Conservation (phyloP, 1,140 invertebrate species). For the Thrips palmi region DNA sequence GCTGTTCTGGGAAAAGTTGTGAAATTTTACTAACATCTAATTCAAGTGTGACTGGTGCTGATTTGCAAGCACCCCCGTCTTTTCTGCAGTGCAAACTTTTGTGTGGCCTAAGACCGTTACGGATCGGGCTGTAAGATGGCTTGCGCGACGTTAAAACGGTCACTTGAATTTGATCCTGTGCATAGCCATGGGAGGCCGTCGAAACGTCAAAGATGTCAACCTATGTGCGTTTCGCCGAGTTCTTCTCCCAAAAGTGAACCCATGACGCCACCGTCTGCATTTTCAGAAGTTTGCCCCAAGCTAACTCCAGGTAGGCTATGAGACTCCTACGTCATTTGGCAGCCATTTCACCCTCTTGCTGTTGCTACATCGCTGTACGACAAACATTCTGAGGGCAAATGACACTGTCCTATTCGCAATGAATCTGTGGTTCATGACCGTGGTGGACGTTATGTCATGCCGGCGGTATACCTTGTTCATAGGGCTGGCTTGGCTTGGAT, state of each 20-base stretch:
- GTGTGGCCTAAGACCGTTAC: no score
- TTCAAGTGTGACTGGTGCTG: no score
- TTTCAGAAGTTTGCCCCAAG: conserved; percentile 57
- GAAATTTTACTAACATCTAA: no score
- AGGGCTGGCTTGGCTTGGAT: conserved; percentile 11
- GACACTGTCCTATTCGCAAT: conserved; percentile 9
- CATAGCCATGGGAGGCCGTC: conserved; percentile 55
- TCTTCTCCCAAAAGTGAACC: conserved; percentile 29
- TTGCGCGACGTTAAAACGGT: conserved; percentile 85
- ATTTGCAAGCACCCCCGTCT: no score
- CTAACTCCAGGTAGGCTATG: conserved; percentile 57
- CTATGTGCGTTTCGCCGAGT: conserved; percentile 55
- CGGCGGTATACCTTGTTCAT: background rate
- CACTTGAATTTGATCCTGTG: conserved; percentile 81
- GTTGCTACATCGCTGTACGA: conserved; percentile 6
- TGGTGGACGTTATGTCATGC: background rate
- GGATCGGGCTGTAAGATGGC: no score
- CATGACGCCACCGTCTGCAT: conserved; percentile 45
- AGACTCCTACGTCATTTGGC: background rate
- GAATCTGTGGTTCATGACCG: conserved; percentile 20
- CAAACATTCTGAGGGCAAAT: conserved; percentile 13
- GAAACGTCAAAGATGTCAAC: conserved; percentile 73
- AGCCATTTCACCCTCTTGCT: conserved; percentile 5
- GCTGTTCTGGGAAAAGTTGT: no score
- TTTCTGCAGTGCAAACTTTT: no score